phyloP scores from a whole-genome alignment of 2,888 invertebrate species.

The Rutpela maculata region DNA sequence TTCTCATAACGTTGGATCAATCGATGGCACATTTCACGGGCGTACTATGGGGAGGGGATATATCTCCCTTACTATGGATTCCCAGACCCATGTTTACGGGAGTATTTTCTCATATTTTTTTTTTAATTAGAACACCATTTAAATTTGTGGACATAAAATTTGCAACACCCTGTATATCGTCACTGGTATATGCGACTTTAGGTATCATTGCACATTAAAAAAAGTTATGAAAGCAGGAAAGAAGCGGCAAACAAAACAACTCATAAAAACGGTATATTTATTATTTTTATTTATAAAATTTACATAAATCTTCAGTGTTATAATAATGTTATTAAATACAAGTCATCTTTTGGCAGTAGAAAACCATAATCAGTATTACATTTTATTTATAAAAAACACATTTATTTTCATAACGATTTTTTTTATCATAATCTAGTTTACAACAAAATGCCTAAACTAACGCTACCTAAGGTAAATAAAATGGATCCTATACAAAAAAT shows the following conservation, averaged over 20 bases:
- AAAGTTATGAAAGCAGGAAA: neutral
- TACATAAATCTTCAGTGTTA: slow-evolving; percentile 37
- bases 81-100: too few relatives aligned
- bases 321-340: slow-evolving; percentile 32
- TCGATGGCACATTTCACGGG: too few relatives aligned
- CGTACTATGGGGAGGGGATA: too few relatives aligned
- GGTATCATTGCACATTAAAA: too few relatives aligned
- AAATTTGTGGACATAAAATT: too few relatives aligned
- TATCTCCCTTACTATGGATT: too few relatives aligned
- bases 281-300: slow-evolving; percentile 44
- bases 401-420: slow-evolving; percentile 26
- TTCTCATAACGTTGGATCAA: too few relatives aligned
- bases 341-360: slow-evolving; percentile 46
- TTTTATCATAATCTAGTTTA: slow-evolving; percentile 13
- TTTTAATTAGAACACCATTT: too few relatives aligned
- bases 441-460: slow-evolving; percentile 30
- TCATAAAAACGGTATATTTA: slow-evolving; percentile 40
- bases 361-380: slow-evolving; percentile 41
- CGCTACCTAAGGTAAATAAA: neutral
- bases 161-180: too few relatives aligned
- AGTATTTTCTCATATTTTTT: too few relatives aligned
- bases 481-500: slow-evolving; percentile 18
- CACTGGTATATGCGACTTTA: too few relatives aligned
- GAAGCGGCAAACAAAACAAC: neutral
- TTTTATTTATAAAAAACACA: slow-evolving; percentile 30